phyloP scores from a whole-genome alignment of 2,113 vertebrate species.

The Bothrops jararaca region DNA sequence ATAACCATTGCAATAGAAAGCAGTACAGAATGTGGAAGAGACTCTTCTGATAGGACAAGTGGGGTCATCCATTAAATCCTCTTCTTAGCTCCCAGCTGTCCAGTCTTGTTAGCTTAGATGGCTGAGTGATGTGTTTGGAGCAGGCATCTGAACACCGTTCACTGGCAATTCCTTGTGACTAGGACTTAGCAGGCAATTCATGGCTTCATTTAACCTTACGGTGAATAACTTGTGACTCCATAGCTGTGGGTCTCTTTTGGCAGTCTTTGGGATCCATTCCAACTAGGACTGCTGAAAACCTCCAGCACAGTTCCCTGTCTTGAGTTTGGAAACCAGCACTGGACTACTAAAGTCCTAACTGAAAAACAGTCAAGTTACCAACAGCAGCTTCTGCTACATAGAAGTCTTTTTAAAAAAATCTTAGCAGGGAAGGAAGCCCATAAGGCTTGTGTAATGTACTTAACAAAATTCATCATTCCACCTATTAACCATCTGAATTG shows the following conservation, averaged over 20 bases:
- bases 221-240: neutral
- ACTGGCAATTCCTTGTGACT: neutral
- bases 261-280: neutral
- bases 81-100: slow-evolving; percentile 8
- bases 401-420: neutral
- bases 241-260: neutral
- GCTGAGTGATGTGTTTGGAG: neutral
- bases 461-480: neutral
- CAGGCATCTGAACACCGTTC: neutral
- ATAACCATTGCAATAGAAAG: neutral
- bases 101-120: neutral
- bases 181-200: neutral
- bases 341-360: neutral
- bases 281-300: neutral
- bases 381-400: neutral
- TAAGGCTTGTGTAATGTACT: neutral
- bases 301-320: too few relatives aligned
- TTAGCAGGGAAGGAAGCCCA: neutral
- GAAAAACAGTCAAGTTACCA: neutral
- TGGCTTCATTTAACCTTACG: neutral
- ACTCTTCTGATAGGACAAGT: neutral
- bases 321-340: neutral
- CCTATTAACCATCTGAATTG: neutral
- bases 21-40: neutral
- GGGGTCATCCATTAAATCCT: slow-evolving; percentile 18